Conservation (phyloP, 2,113 vertebrate species). For the Bos indicus region DNA sequence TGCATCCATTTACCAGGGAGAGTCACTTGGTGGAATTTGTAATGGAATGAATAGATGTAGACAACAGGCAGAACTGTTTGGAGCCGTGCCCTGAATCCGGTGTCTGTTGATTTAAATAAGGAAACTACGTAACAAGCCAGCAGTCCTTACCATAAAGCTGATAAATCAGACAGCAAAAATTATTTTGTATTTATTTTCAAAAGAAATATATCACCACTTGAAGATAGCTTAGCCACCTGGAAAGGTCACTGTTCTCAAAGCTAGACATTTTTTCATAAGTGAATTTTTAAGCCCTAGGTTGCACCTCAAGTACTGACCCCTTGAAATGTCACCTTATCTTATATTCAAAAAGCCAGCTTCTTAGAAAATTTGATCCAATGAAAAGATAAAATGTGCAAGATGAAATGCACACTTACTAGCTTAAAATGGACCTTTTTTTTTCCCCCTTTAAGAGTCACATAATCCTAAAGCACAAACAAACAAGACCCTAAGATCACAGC, state of each 20-base stretch:
- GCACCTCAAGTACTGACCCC: background rate
- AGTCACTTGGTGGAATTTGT: conserved; percentile 53
- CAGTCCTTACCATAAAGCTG: background rate
- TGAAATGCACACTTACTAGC: background rate
- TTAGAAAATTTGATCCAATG: background rate
- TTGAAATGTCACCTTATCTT: background rate
- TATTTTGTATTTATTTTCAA: background rate
- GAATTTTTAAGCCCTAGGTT: conserved; percentile 27
- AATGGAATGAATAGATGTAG: conserved; percentile 42
- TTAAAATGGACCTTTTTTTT: background rate
- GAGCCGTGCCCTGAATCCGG: background rate
- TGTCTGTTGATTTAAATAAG: background rate
- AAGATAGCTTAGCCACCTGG: background rate
- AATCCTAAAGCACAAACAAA: background rate
- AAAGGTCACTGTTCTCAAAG: background rate
- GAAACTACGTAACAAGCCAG: background rate
- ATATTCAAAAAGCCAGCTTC: background rate
- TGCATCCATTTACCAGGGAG: conserved; percentile 3
- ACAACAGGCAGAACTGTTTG: conserved; percentile 17
- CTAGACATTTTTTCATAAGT: conserved; percentile 36
- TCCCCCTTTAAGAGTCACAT: background rate
- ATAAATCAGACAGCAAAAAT: background rate
- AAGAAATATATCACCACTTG: background rate
- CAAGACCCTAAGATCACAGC: background rate
- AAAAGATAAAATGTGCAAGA: background rate